These are phyloP conservation scores for Melanotaenia boesemani DNA, from an alignment of 2,797 vertebrate species.

Conservation along the genomic window DNA sequence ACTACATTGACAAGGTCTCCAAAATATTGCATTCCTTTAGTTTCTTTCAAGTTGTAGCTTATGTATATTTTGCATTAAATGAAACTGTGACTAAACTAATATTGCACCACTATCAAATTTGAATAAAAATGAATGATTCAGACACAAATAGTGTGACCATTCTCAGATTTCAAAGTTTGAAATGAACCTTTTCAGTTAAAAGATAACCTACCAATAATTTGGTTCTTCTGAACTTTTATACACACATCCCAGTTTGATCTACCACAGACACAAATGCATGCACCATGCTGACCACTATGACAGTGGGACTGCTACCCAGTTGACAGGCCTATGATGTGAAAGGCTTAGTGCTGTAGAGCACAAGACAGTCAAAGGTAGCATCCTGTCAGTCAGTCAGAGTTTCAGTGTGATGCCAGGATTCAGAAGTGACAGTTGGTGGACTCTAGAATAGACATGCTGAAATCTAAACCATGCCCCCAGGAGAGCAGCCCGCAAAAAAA, in stretches of 20 bases:
- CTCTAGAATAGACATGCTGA: slow-evolving; percentile 68
- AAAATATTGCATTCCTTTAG: neutral
- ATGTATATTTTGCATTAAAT: neutral
- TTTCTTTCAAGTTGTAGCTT: neutral
- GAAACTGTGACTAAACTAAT: neutral
- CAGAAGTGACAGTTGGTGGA: slow-evolving; percentile 68
- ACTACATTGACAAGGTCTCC: neutral
- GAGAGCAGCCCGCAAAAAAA: slow-evolving; percentile 40
- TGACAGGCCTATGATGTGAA: slow-evolving; percentile 67
- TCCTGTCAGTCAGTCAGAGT: slow-evolving; percentile 65
- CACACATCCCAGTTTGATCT: neutral
- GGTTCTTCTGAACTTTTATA: neutral
- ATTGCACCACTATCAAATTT: neutral
- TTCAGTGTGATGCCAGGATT: slow-evolving; percentile 53
- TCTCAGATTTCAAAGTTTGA: neutral
- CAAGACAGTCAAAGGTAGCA: slow-evolving; percentile 66
- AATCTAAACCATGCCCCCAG: slow-evolving; percentile 65
- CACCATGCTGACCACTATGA: slow-evolving; percentile 19
- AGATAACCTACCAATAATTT: neutral
- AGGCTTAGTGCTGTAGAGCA: slow-evolving; percentile 56
- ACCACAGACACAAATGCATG: slow-evolving; percentile 10
- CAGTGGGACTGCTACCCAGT: slow-evolving; percentile 37
- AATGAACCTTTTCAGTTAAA: neutral
- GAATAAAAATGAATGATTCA: neutral
- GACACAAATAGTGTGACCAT: neutral